A percentile compares a stretch with the other conserved stretches of the same genome.
Evolutionary conservation across 2,797 vertebrate species (phyloP).

Genomic region (Denticeps clupeoides): DNA sequence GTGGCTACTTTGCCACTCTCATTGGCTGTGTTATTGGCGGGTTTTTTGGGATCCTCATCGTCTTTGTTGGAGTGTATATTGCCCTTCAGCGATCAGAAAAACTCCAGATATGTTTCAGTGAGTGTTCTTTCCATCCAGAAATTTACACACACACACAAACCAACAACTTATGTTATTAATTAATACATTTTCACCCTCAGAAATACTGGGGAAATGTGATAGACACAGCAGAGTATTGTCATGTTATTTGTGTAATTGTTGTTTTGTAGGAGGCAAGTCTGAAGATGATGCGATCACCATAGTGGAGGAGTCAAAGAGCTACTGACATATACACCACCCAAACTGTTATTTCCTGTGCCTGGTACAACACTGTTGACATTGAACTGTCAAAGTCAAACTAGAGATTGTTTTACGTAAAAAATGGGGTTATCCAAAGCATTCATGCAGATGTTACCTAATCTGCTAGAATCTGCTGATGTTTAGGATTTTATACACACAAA

Average conservation of each 20-base stretch:
- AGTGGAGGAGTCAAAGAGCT: slow-evolving; percentile 9
- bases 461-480: no score
- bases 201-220: background rate
- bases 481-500: no score
- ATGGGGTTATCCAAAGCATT: no score
- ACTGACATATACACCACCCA: no score
- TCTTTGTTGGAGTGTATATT: slow-evolving; percentile 20
- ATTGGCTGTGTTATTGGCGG: slow-evolving; percentile 38
- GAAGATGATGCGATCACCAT: slow-evolving; percentile 21
- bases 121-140: slow-evolving; percentile 12
- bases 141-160: no score
- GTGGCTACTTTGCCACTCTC: slow-evolving; percentile 23
- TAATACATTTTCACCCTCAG: background rate
- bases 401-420: no score
- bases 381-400: no score
- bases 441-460: no score
- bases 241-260: slow-evolving; percentile 1
- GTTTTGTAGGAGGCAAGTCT: slow-evolving; percentile 21
- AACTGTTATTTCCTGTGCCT: no score
- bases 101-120: slow-evolving; percentile 32
- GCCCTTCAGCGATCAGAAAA: slow-evolving; percentile 29
- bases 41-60: slow-evolving; percentile 28
- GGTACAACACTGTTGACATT: no score
- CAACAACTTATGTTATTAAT: no score
- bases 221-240: background rate